phyloP scores from a whole-genome alignment of 2,797 vertebrate species.

The Hipposideros larvatus region DNA sequence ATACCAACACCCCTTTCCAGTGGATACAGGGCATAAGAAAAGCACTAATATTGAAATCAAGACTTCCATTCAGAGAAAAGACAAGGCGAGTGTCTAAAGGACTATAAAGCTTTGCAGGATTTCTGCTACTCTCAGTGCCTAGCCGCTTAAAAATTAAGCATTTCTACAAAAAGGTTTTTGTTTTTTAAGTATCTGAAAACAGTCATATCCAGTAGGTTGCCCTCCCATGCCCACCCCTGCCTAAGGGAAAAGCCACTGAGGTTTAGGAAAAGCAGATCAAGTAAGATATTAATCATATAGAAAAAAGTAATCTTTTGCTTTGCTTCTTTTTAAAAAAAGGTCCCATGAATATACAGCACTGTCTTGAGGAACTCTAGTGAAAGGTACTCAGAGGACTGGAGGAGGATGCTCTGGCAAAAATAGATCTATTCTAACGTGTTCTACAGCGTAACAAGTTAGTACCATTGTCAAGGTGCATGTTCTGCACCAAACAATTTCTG shows the following conservation, averaged over 20 bases:
- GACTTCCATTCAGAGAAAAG: constrained; percentile 87
- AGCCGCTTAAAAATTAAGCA: constrained; percentile 95
- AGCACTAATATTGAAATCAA: constrained; percentile 90
- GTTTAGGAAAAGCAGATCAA: constrained; percentile 91
- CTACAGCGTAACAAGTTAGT: constrained; percentile 88
- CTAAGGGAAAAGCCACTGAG: constrained; percentile 91
- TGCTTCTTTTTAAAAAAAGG: constrained; percentile 91
- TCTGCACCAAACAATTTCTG: constrained; percentile 88
- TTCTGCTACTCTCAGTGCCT: constrained; percentile 94
- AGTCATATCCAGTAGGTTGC: constrained; percentile 95
- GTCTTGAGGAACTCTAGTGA: constrained; percentile 91
- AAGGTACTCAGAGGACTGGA: constrained; percentile 87
- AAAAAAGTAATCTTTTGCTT: constrained; percentile 89
- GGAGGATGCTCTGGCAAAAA: constrained; percentile 89
- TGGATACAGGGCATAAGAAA: constrained; percentile 91
- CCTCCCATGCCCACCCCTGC: constrained; percentile 87
- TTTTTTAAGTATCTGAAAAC: constrained; percentile 93
- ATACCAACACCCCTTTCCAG: constrained; percentile 92
- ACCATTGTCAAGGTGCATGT: constrained; percentile 90
- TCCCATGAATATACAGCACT: constrained; percentile 92
- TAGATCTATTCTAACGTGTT: constrained; percentile 89
- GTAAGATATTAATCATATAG: constrained; percentile 91
- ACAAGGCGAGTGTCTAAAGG: constrained; percentile 87
- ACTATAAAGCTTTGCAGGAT: constrained; percentile 94
- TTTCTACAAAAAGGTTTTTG: constrained; percentile 91